These are phyloP conservation scores for Alentia gelatinosa DNA, from an alignment of 2,888 invertebrate genomes.

Conservation along the genomic window DNA sequence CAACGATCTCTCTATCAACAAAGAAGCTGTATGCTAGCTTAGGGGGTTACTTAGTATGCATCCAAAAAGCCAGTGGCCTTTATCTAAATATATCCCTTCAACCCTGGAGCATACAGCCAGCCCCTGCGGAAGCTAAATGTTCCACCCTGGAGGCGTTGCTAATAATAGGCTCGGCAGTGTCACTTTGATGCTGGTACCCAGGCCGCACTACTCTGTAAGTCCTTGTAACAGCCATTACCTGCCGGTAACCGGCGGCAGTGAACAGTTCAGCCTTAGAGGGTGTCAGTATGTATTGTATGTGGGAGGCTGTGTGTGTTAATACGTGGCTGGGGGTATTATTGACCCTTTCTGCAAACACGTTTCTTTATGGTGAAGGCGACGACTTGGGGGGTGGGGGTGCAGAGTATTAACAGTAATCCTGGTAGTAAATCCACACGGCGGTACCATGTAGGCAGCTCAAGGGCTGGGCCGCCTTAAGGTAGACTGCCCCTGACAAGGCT, in stretches of 20 bases:
- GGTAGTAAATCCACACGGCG: not conserved
- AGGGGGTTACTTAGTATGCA: no score
- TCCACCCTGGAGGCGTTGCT: not conserved
- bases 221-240: not conserved
- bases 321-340: not conserved
- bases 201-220: not conserved
- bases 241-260: not conserved
- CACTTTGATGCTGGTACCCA: not conserved
- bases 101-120: not conserved
- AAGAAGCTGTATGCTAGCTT: no score
- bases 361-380: not conserved
- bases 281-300: not conserved
- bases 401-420: not conserved
- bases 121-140: not conserved
- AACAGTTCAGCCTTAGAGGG: not conserved
- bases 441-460: no score
- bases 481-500: no score
- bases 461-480: no score
- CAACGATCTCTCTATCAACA: no score
- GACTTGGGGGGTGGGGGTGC: not conserved
- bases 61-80: no score
- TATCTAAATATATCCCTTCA: no score
- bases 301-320: not conserved
- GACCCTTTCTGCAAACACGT: not conserved
- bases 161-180: not conserved